These are phyloP conservation scores for Chiridota heheva DNA, from an alignment of 35 echinoderm and acorn worm genomes.

Conservation along the genomic window DNA sequence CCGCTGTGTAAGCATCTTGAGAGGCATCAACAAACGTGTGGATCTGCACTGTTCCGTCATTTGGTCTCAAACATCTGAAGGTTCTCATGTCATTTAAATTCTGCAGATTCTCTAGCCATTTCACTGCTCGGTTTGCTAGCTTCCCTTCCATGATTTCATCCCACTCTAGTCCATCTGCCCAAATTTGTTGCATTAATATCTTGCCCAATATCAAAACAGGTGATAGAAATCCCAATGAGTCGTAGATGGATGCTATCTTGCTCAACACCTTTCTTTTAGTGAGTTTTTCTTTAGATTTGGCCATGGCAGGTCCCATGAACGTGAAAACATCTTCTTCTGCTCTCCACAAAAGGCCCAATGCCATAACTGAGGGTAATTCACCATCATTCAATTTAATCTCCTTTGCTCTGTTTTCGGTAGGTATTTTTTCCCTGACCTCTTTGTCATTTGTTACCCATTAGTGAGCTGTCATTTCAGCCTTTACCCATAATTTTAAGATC, in stretches of 20 bases:
- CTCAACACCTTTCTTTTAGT: slow-evolving; percentile 12
- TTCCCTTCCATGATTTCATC: slow-evolving; percentile 15
- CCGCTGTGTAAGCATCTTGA: not conserved
- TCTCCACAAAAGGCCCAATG: slow-evolving; percentile 2
- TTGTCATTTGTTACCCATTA: slow-evolving; percentile 51
- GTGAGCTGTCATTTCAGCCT: not conserved
- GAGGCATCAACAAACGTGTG: slow-evolving; percentile 6
- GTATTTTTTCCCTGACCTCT: too few relatives aligned
- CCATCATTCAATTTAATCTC: too few relatives aligned
- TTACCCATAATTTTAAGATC: not conserved
- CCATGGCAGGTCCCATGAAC: too few relatives aligned
- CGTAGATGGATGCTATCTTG: slow-evolving; percentile 25
- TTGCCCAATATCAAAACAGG: slow-evolving; percentile 6
- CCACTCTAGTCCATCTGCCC: slow-evolving; percentile 19
- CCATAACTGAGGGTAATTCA: too few relatives aligned
- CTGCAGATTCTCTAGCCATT: not conserved
- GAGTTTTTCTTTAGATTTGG: slow-evolving; percentile 17
- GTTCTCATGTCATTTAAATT: not conserved
- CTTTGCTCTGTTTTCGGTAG: too few relatives aligned
- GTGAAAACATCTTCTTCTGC: too few relatives aligned
- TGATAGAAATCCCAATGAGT: slow-evolving; percentile 5
- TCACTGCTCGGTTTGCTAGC: not conserved
- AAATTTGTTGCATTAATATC: slow-evolving; percentile 35
- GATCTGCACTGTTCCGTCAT: not conserved
- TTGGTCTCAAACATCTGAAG: slow-evolving; percentile 1